A percentile compares a stretch with the other conserved stretches of the same genome.
These are phyloP conservation scores for Semotilus atromaculatus DNA, from an alignment of 2,797 vertebrate genomes.

Conservation along the genomic window DNA sequence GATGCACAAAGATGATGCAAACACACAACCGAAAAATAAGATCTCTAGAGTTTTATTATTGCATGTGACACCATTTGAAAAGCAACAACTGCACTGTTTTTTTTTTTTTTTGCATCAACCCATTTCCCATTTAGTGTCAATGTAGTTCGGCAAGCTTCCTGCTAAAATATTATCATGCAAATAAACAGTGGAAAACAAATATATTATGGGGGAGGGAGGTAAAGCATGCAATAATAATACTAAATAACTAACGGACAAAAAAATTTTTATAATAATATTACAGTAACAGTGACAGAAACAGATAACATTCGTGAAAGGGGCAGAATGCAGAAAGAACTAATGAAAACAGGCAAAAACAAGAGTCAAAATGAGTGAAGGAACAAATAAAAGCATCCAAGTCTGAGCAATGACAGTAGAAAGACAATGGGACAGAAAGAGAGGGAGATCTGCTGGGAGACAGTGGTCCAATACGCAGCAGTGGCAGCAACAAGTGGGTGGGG, in stretches of 20 bases:
- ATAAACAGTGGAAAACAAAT: not conserved
- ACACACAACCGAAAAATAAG: slow-evolving; percentile 8
- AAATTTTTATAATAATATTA: not conserved
- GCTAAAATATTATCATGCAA: not conserved
- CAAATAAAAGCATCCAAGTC: slow-evolving; percentile 29
- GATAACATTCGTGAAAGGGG: not conserved
- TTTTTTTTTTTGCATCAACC: not conserved
- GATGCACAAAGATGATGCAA: slow-evolving; percentile 14
- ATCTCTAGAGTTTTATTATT: not conserved
- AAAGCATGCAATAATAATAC: not conserved
- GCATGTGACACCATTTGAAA: slow-evolving; percentile 13
- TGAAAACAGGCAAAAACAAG: slow-evolving; percentile 6
- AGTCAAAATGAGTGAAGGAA: not conserved
- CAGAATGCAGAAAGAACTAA: slow-evolving; percentile 8
- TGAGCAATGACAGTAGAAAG: slow-evolving; percentile 45
- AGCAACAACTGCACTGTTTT: slow-evolving; percentile 2
- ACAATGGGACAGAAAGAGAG: slow-evolving; percentile 55
- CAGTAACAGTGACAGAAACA: not conserved
- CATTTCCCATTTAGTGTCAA: slow-evolving; percentile 4
- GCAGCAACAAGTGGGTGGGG: slow-evolving; percentile 78
- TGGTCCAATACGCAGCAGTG: slow-evolving; percentile 71
- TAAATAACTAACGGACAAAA: not conserved
- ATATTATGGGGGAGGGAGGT: not conserved
- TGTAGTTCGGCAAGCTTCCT: not conserved
- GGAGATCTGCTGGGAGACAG: slow-evolving; percentile 61